Evolutionary conservation across 1,140 invertebrate species (phyloP).

Genomic region (Pogonognathellus flavescens): DNA sequence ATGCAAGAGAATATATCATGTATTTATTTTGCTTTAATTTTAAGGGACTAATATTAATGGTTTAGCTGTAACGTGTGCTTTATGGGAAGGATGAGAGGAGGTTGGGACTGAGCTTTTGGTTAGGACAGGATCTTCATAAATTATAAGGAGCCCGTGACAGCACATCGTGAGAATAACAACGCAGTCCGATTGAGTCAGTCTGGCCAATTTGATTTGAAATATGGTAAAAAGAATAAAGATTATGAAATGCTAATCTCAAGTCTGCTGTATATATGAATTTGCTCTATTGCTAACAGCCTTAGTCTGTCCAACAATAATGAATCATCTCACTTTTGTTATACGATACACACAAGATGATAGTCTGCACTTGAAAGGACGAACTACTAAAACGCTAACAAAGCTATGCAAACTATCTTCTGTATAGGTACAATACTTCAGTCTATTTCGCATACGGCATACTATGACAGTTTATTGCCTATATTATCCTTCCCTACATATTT

Average conservation of each 20-base stretch:
- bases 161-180: neutral
- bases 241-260: neutral
- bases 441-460: too few species aligned
- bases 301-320: neutral
- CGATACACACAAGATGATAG: neutral
- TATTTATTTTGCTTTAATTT: too few species aligned
- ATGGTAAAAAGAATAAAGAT: constrained; percentile 1
- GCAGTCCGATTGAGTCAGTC: constrained; percentile 4
- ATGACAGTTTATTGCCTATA: too few species aligned
- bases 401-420: too few species aligned
- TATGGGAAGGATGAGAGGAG: neutral
- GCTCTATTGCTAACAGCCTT: neutral
- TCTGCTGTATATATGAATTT: neutral
- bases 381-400: too few species aligned
- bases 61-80: neutral
- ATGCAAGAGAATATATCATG: too few species aligned
- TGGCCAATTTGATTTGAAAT: neutral
- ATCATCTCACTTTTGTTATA: neutral
- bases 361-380: neutral
- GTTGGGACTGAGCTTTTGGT: neutral
- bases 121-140: constrained; percentile 8
- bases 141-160: constrained; percentile 13
- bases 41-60: neutral
- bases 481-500: too few species aligned
- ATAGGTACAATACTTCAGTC: too few species aligned